These are phyloP conservation scores for Callospermophilus lateralis DNA, from an alignment of 2,113 vertebrate genomes.

Conservation along the genomic window DNA sequence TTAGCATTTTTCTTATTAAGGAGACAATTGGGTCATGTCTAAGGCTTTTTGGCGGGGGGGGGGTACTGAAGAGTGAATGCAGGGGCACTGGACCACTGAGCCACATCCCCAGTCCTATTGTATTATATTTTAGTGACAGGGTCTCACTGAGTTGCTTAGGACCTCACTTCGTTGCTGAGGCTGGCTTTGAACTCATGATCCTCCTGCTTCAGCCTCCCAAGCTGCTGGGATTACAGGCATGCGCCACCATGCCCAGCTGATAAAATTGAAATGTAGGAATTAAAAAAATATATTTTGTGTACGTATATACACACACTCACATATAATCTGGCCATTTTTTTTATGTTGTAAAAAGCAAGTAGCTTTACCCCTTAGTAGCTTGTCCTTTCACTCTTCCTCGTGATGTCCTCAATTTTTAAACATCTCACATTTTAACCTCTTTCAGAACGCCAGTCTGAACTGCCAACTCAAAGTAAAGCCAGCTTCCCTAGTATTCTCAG, in stretches of 20 bases:
- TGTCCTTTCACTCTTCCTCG: not conserved
- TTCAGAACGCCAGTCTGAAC: constrained; percentile 97
- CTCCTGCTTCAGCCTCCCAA: too few species aligned
- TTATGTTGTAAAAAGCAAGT: not conserved
- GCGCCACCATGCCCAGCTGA: too few species aligned
- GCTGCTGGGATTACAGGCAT: too few species aligned
- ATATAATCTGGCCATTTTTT: not conserved
- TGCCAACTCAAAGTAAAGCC: constrained; percentile 99
- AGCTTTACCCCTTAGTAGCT: not conserved
- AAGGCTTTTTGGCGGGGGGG: not conserved
- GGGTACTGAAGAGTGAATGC: too few species aligned
- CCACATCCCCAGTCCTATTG: too few species aligned
- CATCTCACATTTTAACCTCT: constrained; percentile 28
- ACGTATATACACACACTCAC: not conserved
- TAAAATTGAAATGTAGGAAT: not conserved
- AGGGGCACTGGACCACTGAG: too few species aligned
- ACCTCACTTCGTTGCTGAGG: too few species aligned
- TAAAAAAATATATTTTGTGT: not conserved
- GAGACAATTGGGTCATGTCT: not conserved
- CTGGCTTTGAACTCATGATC: too few species aligned
- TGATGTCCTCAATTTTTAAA: not conserved
- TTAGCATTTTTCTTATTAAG: not conserved
- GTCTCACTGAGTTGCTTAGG: too few species aligned
- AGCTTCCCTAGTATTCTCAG: constrained; percentile 98
- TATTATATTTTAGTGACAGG: too few species aligned